Evolutionary conservation across 2,888 invertebrate species (phyloP).

Genomic region (Xanthostigma xanthostigma): DNA sequence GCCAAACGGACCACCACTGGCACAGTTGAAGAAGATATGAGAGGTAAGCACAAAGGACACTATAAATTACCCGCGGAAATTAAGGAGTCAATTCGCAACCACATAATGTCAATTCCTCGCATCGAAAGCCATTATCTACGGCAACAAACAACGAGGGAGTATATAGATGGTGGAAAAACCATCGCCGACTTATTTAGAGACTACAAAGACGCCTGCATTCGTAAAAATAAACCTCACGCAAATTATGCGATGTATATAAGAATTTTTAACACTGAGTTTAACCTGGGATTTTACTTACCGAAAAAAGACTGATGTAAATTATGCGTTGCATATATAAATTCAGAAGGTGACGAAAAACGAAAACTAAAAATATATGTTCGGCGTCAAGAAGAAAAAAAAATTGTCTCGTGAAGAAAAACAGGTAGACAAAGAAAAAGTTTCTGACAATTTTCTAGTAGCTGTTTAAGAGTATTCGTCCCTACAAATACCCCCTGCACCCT

Average conservation of each 20-base stretch:
- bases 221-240: no score
- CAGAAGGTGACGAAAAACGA: neutral
- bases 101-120: conserved; percentile 15
- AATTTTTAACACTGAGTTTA: no score
- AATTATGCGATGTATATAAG: no score
- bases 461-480: no score
- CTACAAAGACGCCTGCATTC: no score
- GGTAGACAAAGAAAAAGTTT: neutral
- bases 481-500: no score
- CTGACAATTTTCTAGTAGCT: no score
- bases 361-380: neutral
- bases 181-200: conserved; percentile 17
- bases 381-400: neutral
- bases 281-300: no score
- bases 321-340: neutral
- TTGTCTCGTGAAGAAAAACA: neutral
- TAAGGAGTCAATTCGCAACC: conserved; percentile 11
- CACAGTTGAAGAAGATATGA: conserved; percentile 10
- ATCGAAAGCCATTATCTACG: conserved; percentile 17
- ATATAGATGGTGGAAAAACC: conserved; percentile 17
- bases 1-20: conserved; percentile 6
- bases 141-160: conserved; percentile 14
- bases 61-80: conserved; percentile 7
- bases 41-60: conserved; percentile 13
- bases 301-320: neutral